A percentile compares a stretch with the other conserved stretches of the same genome.
These are phyloP conservation scores for Baronia brevicornis DNA, from an alignment of 2,888 invertebrate species.

Conservation along the genomic window DNA sequence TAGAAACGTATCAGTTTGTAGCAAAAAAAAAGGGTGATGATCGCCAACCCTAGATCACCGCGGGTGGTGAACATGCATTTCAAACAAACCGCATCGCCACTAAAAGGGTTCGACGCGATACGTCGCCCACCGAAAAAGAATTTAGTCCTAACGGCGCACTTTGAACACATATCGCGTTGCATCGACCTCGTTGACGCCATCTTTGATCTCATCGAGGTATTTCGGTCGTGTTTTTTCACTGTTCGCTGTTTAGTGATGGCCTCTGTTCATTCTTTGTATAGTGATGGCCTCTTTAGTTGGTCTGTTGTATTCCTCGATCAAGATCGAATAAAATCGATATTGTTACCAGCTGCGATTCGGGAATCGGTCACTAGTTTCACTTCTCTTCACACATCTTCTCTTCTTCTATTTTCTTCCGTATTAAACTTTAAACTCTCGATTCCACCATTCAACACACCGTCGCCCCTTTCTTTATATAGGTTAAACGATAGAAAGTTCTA, in stretches of 20 bases:
- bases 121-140: slow-evolving; percentile 53
- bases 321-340: too few relatives aligned
- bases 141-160: slow-evolving; percentile 40
- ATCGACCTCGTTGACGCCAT: slow-evolving; percentile 52
- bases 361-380: too few relatives aligned
- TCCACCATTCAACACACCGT: too few relatives aligned
- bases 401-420: too few relatives aligned
- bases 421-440: too few relatives aligned
- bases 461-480: too few relatives aligned
- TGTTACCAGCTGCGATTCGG: too few relatives aligned
- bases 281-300: too few relatives aligned
- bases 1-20: not conserved
- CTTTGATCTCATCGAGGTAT: slow-evolving; percentile 55
- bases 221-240: slow-evolving; percentile 36
- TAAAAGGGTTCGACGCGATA: slow-evolving; percentile 59
- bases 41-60: slow-evolving; percentile 27
- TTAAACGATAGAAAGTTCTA: too few relatives aligned
- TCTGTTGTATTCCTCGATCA: too few relatives aligned
- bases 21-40: not conserved
- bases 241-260: slow-evolving; percentile 27
- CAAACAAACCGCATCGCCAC: slow-evolving; percentile 31
- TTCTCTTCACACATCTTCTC: too few relatives aligned
- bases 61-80: slow-evolving; percentile 45
- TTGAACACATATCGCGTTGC: slow-evolving; percentile 47
- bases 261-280: slow-evolving; percentile 15